A percentile compares a stretch with the other conserved stretches of the same genome.
Evolutionary conservation across 2,113 vertebrate genomes (phyloP).

Genomic region (Dipodomys ordii): DNA sequence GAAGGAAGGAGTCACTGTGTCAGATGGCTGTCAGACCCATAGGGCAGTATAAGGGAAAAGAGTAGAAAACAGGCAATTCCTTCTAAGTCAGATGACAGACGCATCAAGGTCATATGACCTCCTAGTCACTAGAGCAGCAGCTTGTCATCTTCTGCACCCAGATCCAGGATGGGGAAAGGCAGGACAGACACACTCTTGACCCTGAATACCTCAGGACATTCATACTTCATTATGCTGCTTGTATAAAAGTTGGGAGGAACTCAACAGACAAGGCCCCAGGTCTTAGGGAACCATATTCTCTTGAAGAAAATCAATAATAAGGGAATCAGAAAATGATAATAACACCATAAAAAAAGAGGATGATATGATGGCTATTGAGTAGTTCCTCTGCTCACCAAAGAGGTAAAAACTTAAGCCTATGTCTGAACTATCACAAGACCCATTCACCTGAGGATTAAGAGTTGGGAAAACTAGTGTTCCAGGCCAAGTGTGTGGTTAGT

Average conservation of each 20-base stretch:
- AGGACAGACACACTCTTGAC: neutral
- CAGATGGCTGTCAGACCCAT: neutral
- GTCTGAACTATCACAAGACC: neutral
- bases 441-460: neutral
- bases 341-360: neutral
- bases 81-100: neutral
- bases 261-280: neutral
- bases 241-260: neutral
- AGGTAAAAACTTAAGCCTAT: neutral
- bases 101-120: neutral
- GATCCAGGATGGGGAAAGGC: neutral
- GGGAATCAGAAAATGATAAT: neutral
- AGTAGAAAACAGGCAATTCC: neutral
- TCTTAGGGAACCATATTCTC: neutral
- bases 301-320: neutral
- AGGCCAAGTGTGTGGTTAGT: neutral
- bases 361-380: neutral
- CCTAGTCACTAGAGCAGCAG: neutral
- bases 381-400: neutral
- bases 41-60: neutral
- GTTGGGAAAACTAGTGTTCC: rapidly evolving
- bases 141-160: neutral
- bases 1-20: neutral
- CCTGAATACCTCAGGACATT: neutral
- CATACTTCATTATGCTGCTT: neutral